Evolutionary conservation across 2,113 vertebrate species (phyloP), one percentile per base, ranked within the genome.

Genomic region (Glaucidium brasilianum): DNA sequence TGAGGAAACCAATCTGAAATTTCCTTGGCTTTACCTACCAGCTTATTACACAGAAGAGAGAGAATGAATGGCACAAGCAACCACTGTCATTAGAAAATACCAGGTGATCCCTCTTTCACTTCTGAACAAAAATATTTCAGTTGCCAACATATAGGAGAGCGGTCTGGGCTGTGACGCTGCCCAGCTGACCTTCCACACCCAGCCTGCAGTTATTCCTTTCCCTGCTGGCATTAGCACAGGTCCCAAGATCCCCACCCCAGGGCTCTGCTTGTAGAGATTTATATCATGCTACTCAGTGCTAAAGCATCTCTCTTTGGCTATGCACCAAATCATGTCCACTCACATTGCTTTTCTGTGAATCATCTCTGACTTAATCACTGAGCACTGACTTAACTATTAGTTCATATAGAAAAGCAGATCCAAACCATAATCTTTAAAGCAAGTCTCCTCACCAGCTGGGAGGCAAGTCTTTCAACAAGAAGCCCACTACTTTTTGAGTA

Each of bases 241-340:
- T 39, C 27, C 58, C 6, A 6, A 64, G 37, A 67, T n/a, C 17
- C 53, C 12, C 19, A 47, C 5, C 1, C 19, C 34, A 82, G 43
- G 17, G 27, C 35, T 74, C 19, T 41, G 27, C 19, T 39, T 63
- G 18, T 29, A 52, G 58, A 59, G 29, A 34, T 60, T 49, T 72
- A 7, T 22, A 25, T 56, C 9, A 2, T 14, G 18, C 59, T 53
- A 15, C 20, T 59, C 0, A 0, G 17, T 53, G 4, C 23, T 69
- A 45, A 92, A 79, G 3, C 9, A 76, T 25, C 12, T 68, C 62
- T 6, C 20, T 49, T 83, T 83, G 30, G 17, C 67, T 88, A 45
- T 73, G 45, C 35, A 58, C 5, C 43, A 64, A 78, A 79, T 41
- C 85, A 79, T 4, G 5, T 49, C 50, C n/a, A 47, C 32, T 2